Conservation (phyloP, 1,140 invertebrate species). For the Laodelphax striatellus region DNA sequence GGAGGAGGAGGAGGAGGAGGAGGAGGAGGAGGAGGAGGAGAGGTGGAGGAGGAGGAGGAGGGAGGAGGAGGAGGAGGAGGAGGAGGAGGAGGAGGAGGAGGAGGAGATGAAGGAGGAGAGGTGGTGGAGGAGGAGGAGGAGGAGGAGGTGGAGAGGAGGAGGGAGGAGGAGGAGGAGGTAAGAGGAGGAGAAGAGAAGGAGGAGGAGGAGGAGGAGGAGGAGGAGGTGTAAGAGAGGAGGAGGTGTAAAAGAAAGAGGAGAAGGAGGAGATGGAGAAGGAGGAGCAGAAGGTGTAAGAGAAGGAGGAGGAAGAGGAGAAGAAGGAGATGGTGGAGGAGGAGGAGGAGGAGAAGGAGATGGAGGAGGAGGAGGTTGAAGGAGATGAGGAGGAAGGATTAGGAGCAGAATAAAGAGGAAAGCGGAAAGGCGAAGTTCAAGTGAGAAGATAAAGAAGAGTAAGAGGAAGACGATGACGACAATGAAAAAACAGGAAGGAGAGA, state of each 20-base stretch:
- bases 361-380: conserved; percentile 24
- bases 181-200: conserved; percentile 22
- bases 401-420: conserved; percentile 10
- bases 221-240: conserved; percentile 3
- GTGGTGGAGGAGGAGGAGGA: not conserved
- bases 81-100: conserved; percentile 10
- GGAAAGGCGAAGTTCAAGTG: conserved; percentile 16
- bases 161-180: conserved; percentile 7
- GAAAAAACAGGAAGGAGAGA: no score
- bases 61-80: conserved; percentile 11
- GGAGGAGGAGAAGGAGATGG: conserved; percentile 28
- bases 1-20: not conserved
- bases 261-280: conserved; percentile 24
- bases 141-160: conserved; percentile 8
- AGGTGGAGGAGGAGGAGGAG: conserved; percentile 4
- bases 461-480: conserved; percentile 8
- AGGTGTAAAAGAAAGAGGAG: conserved; percentile 12
- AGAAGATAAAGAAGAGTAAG: not conserved
- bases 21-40: not conserved
- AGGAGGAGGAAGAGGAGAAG: conserved; percentile 1
- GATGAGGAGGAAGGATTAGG: conserved; percentile 18
- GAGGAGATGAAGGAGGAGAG: conserved; percentile 4
- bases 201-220: conserved; percentile 4
- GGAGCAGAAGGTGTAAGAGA: conserved; percentile 2
- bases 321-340: conserved; percentile 5